These are phyloP conservation scores for Scopus umbretta DNA, from an alignment of 2,113 vertebrate species.

Conservation along the genomic window DNA sequence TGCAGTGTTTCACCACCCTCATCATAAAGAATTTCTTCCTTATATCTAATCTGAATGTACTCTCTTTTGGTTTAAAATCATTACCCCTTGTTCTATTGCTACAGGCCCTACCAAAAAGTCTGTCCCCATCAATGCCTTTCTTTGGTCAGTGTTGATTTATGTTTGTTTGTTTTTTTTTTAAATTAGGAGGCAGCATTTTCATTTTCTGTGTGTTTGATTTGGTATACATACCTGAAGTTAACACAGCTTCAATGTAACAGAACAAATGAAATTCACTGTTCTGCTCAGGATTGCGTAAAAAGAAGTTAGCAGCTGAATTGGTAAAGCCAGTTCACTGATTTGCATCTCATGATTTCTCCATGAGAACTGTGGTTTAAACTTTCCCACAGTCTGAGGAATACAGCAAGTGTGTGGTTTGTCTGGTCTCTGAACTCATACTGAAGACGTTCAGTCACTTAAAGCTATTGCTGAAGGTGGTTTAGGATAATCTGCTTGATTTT, in stretches of 20 bases:
- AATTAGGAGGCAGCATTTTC: background rate
- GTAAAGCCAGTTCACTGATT: background rate
- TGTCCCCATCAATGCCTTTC: background rate
- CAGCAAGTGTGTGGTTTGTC: background rate
- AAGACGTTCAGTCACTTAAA: background rate
- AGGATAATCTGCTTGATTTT: background rate
- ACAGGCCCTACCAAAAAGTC: background rate
- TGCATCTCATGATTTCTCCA: background rate
- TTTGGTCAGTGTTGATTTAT: background rate
- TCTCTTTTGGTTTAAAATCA: background rate
- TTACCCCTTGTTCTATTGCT: background rate
- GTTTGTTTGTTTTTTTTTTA: background rate
- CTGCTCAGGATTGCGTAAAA: background rate
- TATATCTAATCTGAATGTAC: background rate
- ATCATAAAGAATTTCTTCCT: background rate
- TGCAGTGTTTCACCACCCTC: background rate
- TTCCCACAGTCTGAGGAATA: background rate
- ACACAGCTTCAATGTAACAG: background rate
- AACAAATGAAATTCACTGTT: background rate
- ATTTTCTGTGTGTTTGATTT: background rate
- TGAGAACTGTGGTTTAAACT: background rate
- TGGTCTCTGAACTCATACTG: background rate
- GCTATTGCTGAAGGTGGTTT: background rate
- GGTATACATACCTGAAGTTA: background rate
- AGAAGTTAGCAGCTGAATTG: background rate